Conservation (phyloP, 2,113 vertebrate species). For the Vimba vimba region DNA sequence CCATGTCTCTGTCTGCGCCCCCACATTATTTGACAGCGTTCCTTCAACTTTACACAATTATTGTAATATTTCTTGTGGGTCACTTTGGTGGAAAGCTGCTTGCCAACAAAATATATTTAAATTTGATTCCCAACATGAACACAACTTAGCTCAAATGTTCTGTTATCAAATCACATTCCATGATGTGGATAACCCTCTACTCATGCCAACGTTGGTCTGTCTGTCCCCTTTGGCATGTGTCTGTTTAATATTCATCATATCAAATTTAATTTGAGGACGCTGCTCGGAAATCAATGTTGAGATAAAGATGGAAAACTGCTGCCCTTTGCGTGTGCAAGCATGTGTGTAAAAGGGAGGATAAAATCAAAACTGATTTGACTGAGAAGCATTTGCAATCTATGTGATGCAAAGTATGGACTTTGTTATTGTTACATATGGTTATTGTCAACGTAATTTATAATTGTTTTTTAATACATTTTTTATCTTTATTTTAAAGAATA, state of each 20-base stretch:
- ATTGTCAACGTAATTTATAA: neutral
- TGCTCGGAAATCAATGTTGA: constrained; percentile 64
- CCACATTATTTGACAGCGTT: neutral
- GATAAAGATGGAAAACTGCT: constrained; percentile 22
- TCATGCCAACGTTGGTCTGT: constrained; percentile 47
- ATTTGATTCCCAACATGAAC: neutral
- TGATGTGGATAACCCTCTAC: neutral
- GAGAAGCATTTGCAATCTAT: neutral
- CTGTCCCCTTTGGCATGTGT: constrained; percentile 58
- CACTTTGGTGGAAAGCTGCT: constrained; percentile 14
- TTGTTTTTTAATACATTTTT: neutral
- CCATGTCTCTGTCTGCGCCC: constrained; percentile 38
- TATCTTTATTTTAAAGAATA: neutral
- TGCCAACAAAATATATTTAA: constrained; percentile 5
- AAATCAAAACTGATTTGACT: neutral
- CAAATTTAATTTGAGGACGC: constrained; percentile 69
- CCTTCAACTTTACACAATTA: neutral
- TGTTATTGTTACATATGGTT: too few relatives aligned
- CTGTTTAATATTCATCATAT: constrained; percentile 67
- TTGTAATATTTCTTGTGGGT: neutral
- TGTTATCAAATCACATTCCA: constrained; percentile 3
- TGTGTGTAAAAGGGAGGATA: neutral
- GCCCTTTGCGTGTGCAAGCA: constrained; percentile 8
- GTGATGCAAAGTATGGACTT: neutral
- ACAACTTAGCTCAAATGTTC: neutral